Evolutionary conservation across 2,113 vertebrate genomes (phyloP).

Genomic region (Psilopsiagon aurifrons): DNA sequence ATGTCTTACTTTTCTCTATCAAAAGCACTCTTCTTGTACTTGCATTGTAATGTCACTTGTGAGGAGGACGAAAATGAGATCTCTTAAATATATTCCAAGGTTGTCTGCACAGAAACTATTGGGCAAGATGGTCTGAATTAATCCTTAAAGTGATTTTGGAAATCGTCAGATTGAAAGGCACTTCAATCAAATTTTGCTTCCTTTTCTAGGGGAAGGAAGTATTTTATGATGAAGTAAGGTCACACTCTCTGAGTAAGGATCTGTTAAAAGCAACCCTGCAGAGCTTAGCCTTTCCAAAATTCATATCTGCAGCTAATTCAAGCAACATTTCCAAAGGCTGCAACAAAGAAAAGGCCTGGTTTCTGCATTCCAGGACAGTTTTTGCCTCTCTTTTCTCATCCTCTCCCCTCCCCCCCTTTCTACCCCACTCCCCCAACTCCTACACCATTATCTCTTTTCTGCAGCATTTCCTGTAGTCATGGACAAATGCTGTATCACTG

Average conservation of each 20-base stretch:
- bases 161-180: background rate
- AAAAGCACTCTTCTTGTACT: background rate
- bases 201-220: background rate
- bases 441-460: background rate
- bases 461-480: background rate
- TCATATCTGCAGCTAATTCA: background rate
- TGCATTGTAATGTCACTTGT: background rate
- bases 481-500: background rate
- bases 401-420: accelerated
- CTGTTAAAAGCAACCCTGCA: background rate
- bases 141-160: background rate
- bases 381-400: background rate
- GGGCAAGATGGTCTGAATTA: background rate
- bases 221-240: background rate
- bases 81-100: background rate
- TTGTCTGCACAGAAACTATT: background rate
- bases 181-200: background rate
- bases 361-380: background rate
- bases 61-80: background rate
- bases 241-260: background rate
- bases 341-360: background rate
- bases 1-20: background rate
- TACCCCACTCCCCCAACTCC: background rate
- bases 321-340: background rate
- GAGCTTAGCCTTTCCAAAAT: background rate